Conservation (phyloP, 1,140 invertebrate species). For the Drosophila pectinifera region DNA sequence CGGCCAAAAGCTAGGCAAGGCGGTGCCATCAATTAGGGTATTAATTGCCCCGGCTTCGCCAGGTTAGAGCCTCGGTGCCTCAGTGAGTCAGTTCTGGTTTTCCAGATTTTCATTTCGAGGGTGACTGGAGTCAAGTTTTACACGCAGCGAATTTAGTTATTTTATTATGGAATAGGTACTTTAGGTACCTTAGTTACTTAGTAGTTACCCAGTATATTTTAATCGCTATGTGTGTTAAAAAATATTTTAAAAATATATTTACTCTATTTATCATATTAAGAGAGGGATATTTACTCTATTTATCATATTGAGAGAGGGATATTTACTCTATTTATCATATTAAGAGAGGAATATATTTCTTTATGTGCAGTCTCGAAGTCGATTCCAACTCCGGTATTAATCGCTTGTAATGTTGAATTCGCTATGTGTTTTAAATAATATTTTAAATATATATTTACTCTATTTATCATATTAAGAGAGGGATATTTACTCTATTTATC, state of each 20-base stretch:
- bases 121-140: background rate
- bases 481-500: no score
- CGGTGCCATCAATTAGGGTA: conserved; percentile 73
- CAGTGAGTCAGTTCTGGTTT: conserved; percentile 20
- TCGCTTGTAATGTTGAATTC: conserved; percentile 59
- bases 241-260: no score
- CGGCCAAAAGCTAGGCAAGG: conserved; percentile 59
- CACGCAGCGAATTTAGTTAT: background rate
- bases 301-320: no score
- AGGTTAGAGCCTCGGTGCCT: conserved; percentile 4
- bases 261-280: no score
- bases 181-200: no score
- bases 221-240: no score
- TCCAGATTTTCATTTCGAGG: conserved; percentile 4
- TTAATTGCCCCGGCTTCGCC: conserved; percentile 58
- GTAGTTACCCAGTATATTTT: no score
- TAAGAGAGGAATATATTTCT: no score
- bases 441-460: no score
- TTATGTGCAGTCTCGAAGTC: background rate
- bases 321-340: no score
- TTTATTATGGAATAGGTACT: no score
- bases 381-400: conserved; percentile 27
- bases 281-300: no score
- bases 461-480: background rate
- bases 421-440: background rate